Conservation (phyloP, 2,888 invertebrate genomes). For the Lucinisca nassula region DNA sequence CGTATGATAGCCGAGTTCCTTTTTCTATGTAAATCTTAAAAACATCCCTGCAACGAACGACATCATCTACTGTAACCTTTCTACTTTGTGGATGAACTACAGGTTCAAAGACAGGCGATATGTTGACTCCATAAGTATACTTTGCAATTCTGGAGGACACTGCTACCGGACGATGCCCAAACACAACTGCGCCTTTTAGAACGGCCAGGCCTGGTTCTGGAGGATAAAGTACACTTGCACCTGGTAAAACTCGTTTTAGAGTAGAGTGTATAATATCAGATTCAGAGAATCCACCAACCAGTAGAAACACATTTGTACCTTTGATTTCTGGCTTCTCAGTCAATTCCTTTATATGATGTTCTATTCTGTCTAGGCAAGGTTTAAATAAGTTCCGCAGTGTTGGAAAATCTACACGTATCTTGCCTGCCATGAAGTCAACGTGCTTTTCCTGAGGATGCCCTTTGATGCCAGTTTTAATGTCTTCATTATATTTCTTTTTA, state of each 20-base stretch:
- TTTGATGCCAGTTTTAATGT: neutral
- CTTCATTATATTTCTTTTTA: neutral
- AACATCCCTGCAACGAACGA: conserved; percentile 42
- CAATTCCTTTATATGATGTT: conserved; percentile 34
- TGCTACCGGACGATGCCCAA: conserved; percentile 45
- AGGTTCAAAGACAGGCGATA: conserved; percentile 21
- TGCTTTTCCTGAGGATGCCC: neutral
- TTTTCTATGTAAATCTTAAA: conserved; percentile 55
- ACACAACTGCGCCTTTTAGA: conserved; percentile 58
- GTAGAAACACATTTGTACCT: conserved; percentile 35
- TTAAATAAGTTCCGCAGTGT: conserved; percentile 16
- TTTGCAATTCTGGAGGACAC: conserved; percentile 42
- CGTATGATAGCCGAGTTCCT: neutral
- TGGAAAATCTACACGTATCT: neutral
- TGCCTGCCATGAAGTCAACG: neutral
- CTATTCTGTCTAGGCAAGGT: conserved; percentile 36
- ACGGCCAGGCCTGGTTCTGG: conserved; percentile 56
- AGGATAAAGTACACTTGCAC: conserved; percentile 37
- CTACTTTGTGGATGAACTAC: conserved; percentile 49
- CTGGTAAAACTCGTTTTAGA: conserved; percentile 27
- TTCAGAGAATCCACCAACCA: conserved; percentile 66
- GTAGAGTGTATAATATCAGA: conserved; percentile 20
- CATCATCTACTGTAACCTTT: neutral
- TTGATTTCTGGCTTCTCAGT: conserved; percentile 27
- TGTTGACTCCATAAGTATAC: conserved; percentile 47